phyloP scores from a whole-genome alignment of 2,797 vertebrate genomes.

The Rallus crepitans region DNA sequence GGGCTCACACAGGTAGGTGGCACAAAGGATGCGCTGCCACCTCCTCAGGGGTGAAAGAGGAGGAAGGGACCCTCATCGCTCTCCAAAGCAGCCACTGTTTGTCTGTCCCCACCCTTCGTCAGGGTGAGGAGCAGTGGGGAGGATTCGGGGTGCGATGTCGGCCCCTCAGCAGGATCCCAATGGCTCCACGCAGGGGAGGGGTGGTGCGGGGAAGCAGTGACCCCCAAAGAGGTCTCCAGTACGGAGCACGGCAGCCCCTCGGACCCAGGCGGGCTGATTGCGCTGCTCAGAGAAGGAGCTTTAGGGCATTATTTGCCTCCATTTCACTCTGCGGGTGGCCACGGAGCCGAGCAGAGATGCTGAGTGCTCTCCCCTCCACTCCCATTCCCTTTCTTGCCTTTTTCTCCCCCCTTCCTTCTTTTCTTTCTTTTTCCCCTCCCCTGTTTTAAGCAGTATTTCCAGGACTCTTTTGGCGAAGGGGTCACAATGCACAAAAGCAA shows the following conservation, averaged over 20 bases:
- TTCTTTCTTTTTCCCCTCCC: too few species aligned
- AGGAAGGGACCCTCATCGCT: rapidly evolving
- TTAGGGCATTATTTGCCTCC: constrained; percentile 22
- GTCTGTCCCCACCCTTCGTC: not conserved
- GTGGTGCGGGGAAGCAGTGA: not conserved
- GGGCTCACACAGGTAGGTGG: rapidly evolving
- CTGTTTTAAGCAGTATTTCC: not conserved
- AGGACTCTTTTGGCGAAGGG: not conserved
- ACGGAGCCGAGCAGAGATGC: not conserved
- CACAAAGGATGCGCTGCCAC: not conserved
- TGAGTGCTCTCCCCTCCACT: not conserved
- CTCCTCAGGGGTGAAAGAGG: not conserved
- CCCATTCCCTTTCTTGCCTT: not conserved
- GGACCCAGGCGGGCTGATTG: not conserved
- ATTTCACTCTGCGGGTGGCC: constrained; percentile 44
- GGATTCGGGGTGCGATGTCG: not conserved
- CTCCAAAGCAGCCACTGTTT: not conserved
- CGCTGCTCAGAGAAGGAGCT: not conserved
- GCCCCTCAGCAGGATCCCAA: not conserved
- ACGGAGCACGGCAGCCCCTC: not conserved
- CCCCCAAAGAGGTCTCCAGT: not conserved
- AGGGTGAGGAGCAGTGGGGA: rapidly evolving
- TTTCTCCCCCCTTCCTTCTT: rapidly evolving
- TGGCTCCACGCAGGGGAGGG: not conserved
- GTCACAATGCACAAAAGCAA: not conserved